These are phyloP conservation scores for Mastigias papua DNA, from an alignment of 30 jellyfish, hydroid and myxozoan species.

Conservation along the genomic window DNA sequence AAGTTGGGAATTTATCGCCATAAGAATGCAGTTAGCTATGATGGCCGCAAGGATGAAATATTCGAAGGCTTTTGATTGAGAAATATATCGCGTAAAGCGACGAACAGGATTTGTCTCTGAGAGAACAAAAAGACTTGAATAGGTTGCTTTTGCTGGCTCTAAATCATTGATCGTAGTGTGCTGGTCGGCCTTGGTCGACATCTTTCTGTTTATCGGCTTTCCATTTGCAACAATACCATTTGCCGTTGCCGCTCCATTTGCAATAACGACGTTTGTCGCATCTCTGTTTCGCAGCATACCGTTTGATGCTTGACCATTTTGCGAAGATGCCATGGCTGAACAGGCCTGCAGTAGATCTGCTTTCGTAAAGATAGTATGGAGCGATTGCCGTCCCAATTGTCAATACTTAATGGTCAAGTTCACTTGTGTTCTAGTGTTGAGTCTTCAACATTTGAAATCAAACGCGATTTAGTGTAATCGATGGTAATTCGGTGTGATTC, in stretches of 20 bases:
- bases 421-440: too few relatives aligned
- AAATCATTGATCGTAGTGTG: constrained; percentile 15
- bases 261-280: background rate
- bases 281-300: background rate
- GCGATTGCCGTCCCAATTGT: too few relatives aligned
- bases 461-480: too few relatives aligned
- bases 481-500: too few relatives aligned
- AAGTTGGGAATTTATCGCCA: constrained; percentile 88
- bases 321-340: background rate
- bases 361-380: too few relatives aligned
- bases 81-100: constrained; percentile 62
- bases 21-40: constrained; percentile 79
- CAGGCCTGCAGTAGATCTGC: too few relatives aligned
- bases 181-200: background rate
- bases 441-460: too few relatives aligned
- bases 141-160: constrained; percentile 38
- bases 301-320: background rate
- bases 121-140: constrained; percentile 65
- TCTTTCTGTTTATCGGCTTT: background rate
- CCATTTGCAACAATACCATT: background rate
- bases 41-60: constrained; percentile 84
- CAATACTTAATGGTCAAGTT: too few relatives aligned
- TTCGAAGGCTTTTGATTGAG: constrained; percentile 79
- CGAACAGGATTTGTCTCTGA: constrained; percentile 69
- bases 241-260: constrained; percentile 15